Conservation (phyloP, 2,113 vertebrate genomes). For the Chrysemys picta region DNA sequence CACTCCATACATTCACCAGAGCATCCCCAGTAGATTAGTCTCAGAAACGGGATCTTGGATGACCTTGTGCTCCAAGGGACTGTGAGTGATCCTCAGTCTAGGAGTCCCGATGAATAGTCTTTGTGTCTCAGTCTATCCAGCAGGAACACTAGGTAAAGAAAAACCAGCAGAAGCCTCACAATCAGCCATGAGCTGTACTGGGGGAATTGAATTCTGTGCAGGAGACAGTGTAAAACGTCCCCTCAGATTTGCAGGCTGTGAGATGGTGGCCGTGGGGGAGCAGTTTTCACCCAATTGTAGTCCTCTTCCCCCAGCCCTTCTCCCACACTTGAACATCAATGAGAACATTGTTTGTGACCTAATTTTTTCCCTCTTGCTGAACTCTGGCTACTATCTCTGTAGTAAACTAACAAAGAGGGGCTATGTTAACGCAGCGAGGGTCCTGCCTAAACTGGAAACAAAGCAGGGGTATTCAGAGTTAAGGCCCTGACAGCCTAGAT, state of each 20-base stretch:
- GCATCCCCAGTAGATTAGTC: not conserved
- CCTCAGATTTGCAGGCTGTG: not conserved
- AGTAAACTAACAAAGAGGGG: not conserved
- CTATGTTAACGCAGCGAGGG: not conserved
- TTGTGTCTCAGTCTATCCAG: not conserved
- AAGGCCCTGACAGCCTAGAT: not conserved
- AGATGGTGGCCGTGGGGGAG: not conserved
- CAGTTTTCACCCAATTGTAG: not conserved
- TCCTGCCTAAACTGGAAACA: not conserved
- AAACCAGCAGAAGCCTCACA: not conserved
- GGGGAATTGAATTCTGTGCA: not conserved
- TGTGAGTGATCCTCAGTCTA: not conserved
- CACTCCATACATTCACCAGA: no score
- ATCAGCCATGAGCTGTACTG: not conserved
- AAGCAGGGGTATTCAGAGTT: not conserved
- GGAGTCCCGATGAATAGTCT: not conserved
- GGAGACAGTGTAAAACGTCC: not conserved
- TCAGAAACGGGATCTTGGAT: not conserved
- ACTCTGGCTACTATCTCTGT: not conserved
- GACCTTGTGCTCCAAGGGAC: not conserved
- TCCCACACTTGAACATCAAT: not conserved
- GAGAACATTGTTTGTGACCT: conserved; percentile 4
- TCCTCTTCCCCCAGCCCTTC: not conserved
- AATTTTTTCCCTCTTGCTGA: not conserved
- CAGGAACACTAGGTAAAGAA: not conserved